A percentile compares a stretch with the other conserved stretches of the same genome.
phyloP scores from a whole-genome alignment of 2,888 invertebrate genomes.

The Trachelus stipa region DNA sequence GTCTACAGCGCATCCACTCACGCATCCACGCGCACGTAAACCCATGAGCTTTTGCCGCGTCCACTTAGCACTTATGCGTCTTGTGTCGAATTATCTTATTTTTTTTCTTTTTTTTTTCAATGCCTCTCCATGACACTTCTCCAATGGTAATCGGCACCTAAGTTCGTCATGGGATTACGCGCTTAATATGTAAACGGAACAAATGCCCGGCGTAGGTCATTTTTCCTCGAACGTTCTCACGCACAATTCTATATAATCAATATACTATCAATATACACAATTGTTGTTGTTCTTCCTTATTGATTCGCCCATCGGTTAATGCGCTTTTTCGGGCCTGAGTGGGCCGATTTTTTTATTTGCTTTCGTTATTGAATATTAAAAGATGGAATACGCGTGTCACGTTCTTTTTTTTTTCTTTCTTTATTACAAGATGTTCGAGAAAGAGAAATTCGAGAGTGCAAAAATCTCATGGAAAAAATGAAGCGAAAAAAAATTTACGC shows the following conservation, averaged over 20 bases:
- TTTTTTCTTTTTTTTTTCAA: not conserved
- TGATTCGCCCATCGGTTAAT: not conserved
- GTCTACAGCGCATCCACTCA: not conserved
- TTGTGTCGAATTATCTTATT: not conserved
- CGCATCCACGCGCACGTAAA: slow-evolving; percentile 1
- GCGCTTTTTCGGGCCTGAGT: not conserved
- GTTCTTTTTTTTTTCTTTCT: not conserved
- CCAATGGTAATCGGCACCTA: not conserved
- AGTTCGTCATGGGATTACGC: not conserved
- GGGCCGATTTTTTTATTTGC: not conserved
- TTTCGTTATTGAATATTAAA: not conserved
- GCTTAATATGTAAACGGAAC: not conserved
- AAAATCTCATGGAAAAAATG: too few relatives aligned
- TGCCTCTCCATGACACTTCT: not conserved
- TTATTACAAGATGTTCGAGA: not conserved
- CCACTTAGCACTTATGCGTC: not conserved
- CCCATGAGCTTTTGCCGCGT: not conserved
- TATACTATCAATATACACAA: not conserved
- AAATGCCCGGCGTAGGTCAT: not conserved
- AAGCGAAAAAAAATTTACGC: too few relatives aligned
- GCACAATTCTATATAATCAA: not conserved
- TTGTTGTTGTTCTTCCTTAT: not conserved
- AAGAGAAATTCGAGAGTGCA: too few relatives aligned
- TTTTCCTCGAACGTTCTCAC: not conserved
- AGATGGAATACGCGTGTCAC: not conserved